Conservation (phyloP, 2,797 vertebrate species). For the Neopelma chrysocephalum region DNA sequence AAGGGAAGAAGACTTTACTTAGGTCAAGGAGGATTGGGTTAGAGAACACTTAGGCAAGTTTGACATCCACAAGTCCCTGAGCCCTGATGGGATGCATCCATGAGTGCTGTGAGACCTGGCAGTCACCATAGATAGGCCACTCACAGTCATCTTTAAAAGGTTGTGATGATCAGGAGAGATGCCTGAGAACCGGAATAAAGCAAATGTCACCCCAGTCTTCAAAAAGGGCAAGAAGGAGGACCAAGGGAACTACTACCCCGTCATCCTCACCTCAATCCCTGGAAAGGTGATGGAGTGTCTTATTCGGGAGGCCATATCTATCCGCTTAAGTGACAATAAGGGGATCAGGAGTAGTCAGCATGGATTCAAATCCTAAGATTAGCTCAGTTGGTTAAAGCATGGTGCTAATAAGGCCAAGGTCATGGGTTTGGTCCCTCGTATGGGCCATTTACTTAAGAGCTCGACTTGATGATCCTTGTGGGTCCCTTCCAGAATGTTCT, state of each 20-base stretch:
- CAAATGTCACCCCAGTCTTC: not conserved
- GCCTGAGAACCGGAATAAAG: not conserved
- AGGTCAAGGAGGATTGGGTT: not conserved
- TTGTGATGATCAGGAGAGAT: fast-evolving
- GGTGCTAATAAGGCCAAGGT: not conserved
- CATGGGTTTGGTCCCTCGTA: not conserved
- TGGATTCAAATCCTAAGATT: not conserved
- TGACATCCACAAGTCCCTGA: not conserved
- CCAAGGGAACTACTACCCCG: not conserved
- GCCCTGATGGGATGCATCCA: fast-evolving
- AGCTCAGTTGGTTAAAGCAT: not conserved
- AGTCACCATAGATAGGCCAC: not conserved
- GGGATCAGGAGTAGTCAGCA: not conserved
- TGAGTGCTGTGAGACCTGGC: not conserved
- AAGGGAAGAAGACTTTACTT: not conserved
- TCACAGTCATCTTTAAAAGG: not conserved
- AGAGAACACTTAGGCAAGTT: not conserved
- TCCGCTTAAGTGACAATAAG: not conserved
- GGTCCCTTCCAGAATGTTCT: not conserved
- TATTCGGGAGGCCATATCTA: not conserved
- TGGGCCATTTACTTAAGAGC: not conserved
- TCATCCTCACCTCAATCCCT: not conserved
- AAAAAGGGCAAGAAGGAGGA: not conserved
- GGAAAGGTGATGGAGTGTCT: not conserved
- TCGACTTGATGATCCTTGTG: not conserved